Conservation (phyloP, 2,113 vertebrate genomes). For the Oryzias celebensis region DNA sequence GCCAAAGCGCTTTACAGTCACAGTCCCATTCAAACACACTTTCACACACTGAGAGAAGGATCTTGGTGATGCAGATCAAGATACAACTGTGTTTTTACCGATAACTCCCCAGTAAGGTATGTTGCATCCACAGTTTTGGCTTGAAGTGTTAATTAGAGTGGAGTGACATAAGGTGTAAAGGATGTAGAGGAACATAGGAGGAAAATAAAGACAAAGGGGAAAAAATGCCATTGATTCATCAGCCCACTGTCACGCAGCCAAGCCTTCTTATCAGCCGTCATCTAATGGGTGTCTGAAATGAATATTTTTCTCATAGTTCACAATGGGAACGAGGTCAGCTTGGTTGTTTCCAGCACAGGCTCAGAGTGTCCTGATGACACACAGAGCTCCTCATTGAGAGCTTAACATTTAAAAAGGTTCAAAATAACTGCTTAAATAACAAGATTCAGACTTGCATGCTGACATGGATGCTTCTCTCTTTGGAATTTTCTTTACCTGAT, state of each 20-base stretch:
- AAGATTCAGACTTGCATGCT: no score
- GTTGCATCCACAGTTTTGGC: conserved; percentile 45
- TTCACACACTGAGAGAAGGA: conserved; percentile 10
- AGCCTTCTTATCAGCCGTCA: conserved; percentile 36
- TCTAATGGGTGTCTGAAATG: conserved; percentile 50
- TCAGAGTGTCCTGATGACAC: conserved; percentile 22
- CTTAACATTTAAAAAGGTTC: neutral
- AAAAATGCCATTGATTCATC: conserved; percentile 43
- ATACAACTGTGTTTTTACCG: conserved; percentile 58
- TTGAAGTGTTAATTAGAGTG: conserved; percentile 68
- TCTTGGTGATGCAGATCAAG: conserved; percentile 61
- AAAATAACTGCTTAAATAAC: no score
- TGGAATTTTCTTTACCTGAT: neutral
- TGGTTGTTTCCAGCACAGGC: conserved; percentile 2
- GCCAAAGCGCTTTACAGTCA: no score
- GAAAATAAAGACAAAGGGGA: neutral
- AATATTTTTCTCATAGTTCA: conserved; percentile 46
- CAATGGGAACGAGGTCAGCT: conserved; percentile 29
- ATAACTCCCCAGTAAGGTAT: conserved; percentile 52
- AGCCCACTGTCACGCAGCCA: conserved; percentile 8
- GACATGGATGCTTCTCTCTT: neutral
- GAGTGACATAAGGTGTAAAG: conserved; percentile 31
- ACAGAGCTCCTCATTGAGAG: neutral
- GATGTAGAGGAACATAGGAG: conserved; percentile 6
- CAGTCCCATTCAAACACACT: no score